These are phyloP conservation scores for Coluber constrictor DNA, from an alignment of 2,797 vertebrate species.

Conservation along the genomic window DNA sequence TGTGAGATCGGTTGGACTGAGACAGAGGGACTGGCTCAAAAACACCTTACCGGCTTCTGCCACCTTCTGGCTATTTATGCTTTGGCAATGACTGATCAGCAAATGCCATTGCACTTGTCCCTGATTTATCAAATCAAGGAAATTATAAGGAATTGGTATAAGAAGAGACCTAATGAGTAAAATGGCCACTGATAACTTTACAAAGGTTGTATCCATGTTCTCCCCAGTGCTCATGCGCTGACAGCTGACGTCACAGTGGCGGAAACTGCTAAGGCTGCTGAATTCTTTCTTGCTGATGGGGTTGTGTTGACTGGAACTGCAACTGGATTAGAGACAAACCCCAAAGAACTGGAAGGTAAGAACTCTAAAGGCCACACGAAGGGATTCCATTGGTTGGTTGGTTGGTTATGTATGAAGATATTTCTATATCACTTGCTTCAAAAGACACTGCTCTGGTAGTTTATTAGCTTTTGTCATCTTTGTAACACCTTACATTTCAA, in stretches of 20 bases:
- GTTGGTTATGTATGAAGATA: not conserved
- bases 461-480: not conserved
- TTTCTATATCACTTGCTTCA: not conserved
- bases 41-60: not conserved
- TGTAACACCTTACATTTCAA: not conserved
- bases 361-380: not conserved
- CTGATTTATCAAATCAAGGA: not conserved
- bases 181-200: not conserved
- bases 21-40: not conserved
- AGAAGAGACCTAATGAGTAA: not conserved
- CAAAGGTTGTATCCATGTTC: not conserved
- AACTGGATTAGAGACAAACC: constrained; percentile 75
- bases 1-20: not conserved
- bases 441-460: not conserved
- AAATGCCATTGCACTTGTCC: not conserved
- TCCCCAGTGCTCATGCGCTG: constrained; percentile 79
- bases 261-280: constrained; percentile 78
- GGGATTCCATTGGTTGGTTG: fast-evolving
- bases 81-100: not conserved
- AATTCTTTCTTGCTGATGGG: constrained; percentile 86
- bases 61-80: not conserved
- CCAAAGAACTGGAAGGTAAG: constrained; percentile 76
- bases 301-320: constrained; percentile 80
- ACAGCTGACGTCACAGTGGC: constrained; percentile 79
- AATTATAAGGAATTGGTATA: not conserved